Evolutionary conservation across 1,140 invertebrate species (phyloP).

Genomic region (Octopus bimaculoides): DNA sequence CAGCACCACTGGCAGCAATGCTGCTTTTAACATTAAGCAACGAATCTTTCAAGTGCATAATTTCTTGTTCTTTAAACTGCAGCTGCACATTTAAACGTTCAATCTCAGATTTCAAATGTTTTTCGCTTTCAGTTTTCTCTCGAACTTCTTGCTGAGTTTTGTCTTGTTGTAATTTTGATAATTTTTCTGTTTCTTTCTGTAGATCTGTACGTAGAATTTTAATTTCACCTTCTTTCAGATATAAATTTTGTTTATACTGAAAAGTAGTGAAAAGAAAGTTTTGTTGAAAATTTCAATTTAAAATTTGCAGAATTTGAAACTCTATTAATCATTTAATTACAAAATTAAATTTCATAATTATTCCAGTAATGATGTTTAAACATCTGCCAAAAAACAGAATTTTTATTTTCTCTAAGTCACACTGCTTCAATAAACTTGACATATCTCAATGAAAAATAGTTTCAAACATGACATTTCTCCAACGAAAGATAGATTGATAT

Average conservation of each 20-base stretch:
- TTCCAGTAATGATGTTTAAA: too few relatives aligned
- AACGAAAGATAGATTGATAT: too few relatives aligned
- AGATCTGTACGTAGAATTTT: constrained; percentile 34
- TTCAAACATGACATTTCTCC: too few relatives aligned
- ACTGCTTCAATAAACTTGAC: too few relatives aligned
- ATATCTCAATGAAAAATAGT: too few relatives aligned
- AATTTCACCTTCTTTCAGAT: constrained; percentile 34
- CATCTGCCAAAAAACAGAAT: too few relatives aligned
- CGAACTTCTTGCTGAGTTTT: constrained; percentile 25
- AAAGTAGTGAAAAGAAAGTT: too few relatives aligned
- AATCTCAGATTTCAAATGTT: constrained; percentile 25
- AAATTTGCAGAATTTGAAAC: too few relatives aligned
- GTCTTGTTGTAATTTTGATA: constrained; percentile 15
- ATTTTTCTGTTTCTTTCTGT: constrained; percentile 31
- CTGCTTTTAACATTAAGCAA: constrained; percentile 9
- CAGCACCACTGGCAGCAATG: background rate
- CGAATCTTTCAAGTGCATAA: constrained; percentile 25
- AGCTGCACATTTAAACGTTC: constrained; percentile 31
- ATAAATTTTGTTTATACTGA: background rate
- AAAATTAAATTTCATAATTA: too few relatives aligned
- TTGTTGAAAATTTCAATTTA: too few relatives aligned
- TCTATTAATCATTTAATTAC: too few relatives aligned
- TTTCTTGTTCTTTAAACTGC: constrained; percentile 36
- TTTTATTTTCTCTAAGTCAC: too few relatives aligned
- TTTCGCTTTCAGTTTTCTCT: constrained; percentile 24